A percentile compares a stretch with the other conserved stretches of the same genome.
These are phyloP conservation scores for Tetramorium parvispinum DNA, from an alignment of 1,140 invertebrate species.

Conservation along the genomic window DNA sequence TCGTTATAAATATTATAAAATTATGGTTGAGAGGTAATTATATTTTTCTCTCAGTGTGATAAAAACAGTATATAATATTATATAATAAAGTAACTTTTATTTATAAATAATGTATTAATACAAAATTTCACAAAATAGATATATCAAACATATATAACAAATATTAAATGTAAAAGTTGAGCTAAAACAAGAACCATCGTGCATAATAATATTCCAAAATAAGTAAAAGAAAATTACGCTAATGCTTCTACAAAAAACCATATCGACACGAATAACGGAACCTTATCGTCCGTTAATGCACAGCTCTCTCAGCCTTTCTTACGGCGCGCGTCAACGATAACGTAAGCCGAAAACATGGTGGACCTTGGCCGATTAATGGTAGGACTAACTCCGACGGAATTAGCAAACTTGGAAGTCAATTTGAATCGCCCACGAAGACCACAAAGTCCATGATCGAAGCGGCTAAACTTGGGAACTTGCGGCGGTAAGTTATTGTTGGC, in stretches of 20 bases:
- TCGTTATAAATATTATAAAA: too few species aligned
- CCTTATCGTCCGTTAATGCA: constrained; percentile 43
- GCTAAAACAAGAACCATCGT: neutral
- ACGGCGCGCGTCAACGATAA: constrained; percentile 38
- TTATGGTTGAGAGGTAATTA: too few species aligned
- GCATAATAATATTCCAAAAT: neutral
- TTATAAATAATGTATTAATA: neutral
- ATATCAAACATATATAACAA: neutral
- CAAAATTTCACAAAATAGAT: neutral
- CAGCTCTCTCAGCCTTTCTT: neutral
- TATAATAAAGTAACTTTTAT: neutral
- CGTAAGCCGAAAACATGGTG: constrained; percentile 30
- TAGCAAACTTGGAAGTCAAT: constrained; percentile 57
- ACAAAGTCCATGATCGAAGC: constrained; percentile 47
- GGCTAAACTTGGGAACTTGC: constrained; percentile 21
- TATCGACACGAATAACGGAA: neutral
- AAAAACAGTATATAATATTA: too few species aligned
- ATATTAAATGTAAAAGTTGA: neutral
- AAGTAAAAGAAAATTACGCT: neutral
- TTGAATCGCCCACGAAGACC: constrained; percentile 43
- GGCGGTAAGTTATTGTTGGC: constrained; percentile 60
- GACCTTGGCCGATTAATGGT: constrained; percentile 69
- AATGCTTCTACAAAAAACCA: neutral
- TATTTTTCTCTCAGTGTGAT: too few species aligned
- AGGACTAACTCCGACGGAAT: constrained; percentile 51